Evolutionary conservation across 2,888 invertebrate species (phyloP), one percentile per base, ranked within the genome.

Genomic region (Cryptus viduatorius): DNA sequence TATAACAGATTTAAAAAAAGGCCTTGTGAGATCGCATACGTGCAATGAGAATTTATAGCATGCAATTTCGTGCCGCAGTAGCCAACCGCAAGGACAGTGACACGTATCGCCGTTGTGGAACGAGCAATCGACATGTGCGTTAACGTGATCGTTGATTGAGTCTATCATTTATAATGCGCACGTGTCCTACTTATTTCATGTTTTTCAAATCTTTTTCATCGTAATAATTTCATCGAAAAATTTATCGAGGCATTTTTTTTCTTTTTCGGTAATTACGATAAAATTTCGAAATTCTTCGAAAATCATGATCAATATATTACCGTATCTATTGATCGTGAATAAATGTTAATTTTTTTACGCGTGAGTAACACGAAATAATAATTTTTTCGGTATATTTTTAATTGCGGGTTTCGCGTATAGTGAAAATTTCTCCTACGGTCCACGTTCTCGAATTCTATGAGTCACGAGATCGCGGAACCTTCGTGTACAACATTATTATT

Each of bases 51-150:
- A 29, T n/a, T 7, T 78, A 24, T 37, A 65, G 56, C 59, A 44
- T 59, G 44, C 37, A n/a, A 29, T 19, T 67, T 16, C 46, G 68
- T 61, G 46, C 72, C 42, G 56, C 16, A 56, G 48, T 46, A 48
- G 46, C n/a, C 61, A 67, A 56, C 71, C 5, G 59, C 68, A 72
- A 72, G 78, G 73, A 59, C 73, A 68, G 68, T 82, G 68, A 68
- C 82, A 78, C 61, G 72, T 61, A 50, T 50, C 24, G 42, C 37
- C 29, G 29, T 4, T 31, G 19, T 31, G 16, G 31, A 73, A 69
- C 78, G 69, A 71, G 44, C 61, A 53, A 64, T 65, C 61, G 50
- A n/a, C 29, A 48, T 59, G 46, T 24, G 46, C 59, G 72, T 46
- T 44, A 14, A 42, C 59, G 44, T 61, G 65, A 82, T 75, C 29